Conservation (phyloP, 2,113 vertebrate genomes). For the Pelvicachromis taeniatus region DNA sequence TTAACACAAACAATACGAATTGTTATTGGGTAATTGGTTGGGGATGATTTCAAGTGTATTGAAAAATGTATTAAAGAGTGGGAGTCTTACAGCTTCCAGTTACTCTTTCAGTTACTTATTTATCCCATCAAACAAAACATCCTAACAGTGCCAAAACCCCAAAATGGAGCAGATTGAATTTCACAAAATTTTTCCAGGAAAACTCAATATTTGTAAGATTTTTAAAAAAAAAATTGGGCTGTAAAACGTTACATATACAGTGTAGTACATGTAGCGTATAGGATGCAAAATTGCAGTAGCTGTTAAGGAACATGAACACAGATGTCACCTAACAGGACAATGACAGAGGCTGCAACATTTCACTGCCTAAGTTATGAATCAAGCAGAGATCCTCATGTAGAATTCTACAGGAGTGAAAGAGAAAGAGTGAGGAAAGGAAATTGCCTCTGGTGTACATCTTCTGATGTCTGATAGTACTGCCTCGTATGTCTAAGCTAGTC, state of each 20-base stretch:
- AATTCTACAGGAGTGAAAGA: neutral
- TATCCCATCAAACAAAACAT: neutral
- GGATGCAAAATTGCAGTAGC: neutral
- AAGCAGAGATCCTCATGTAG: neutral
- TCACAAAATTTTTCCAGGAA: neutral
- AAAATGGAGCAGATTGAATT: neutral
- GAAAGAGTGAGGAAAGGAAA: neutral
- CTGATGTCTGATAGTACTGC: slow-evolving; percentile 28
- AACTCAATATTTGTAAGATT: no score
- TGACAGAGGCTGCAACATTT: neutral
- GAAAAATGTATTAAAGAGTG: neutral
- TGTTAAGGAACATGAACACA: neutral
- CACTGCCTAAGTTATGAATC: slow-evolving; percentile 5
- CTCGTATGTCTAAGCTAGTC: slow-evolving; percentile 36
- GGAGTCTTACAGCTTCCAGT: neutral
- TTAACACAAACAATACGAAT: neutral
- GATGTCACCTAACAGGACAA: neutral
- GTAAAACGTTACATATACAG: neutral
- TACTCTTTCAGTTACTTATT: neutral
- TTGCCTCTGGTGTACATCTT: slow-evolving; percentile 44
- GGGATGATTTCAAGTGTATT: neutral
- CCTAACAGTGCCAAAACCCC: neutral
- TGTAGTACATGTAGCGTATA: neutral
- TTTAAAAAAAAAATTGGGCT: no score
- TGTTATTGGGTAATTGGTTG: neutral